Percentiles rank a stretch among this genome's conserved stretches.
Evolutionary conservation across 1,140 invertebrate genomes (phyloP).

Genomic region (Achroia grisella): DNA sequence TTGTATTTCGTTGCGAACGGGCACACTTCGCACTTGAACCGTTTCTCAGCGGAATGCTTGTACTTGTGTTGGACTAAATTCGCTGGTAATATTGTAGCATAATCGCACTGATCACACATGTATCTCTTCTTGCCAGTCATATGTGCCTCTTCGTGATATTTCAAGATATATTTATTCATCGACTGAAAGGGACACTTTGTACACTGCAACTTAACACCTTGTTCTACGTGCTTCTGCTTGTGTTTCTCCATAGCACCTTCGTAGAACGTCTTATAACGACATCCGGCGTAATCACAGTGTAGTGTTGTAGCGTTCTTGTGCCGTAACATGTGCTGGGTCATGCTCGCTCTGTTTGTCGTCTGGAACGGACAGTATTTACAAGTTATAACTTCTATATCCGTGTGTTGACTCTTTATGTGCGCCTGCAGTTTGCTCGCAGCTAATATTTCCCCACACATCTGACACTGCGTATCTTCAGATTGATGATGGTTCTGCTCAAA

Average conservation of each 20-base stretch:
- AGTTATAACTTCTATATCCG: constrained; percentile 21
- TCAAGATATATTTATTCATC: constrained; percentile 64
- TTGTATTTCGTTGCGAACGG: constrained; percentile 67
- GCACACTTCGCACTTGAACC: constrained; percentile 62
- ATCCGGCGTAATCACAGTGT: constrained; percentile 43
- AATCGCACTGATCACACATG: constrained; percentile 55
- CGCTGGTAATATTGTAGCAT: constrained; percentile 53
- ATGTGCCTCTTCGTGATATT: constrained; percentile 62
- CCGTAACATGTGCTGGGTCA: constrained; percentile 55
- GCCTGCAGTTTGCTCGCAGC: constrained; percentile 41
- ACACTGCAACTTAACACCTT: constrained; percentile 56
- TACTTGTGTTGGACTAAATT: constrained; percentile 63
- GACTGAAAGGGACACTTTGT: constrained; percentile 51
- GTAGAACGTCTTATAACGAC: constrained; percentile 56
- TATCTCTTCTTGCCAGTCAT: constrained; percentile 53
- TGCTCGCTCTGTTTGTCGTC: constrained; percentile 35
- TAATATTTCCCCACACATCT: constrained; percentile 56
- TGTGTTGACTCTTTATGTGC: constrained; percentile 46
- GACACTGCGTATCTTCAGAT: constrained; percentile 45
- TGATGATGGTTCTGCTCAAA: constrained; percentile 47
- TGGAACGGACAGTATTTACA: constrained; percentile 58
- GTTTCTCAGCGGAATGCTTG: constrained; percentile 58
- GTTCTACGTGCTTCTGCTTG: constrained; percentile 42
- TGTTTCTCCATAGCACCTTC: constrained; percentile 58
- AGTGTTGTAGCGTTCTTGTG: constrained; percentile 55